Conservation (phyloP, 2,113 vertebrate species). For the Typhlomys cinereus region DNA sequence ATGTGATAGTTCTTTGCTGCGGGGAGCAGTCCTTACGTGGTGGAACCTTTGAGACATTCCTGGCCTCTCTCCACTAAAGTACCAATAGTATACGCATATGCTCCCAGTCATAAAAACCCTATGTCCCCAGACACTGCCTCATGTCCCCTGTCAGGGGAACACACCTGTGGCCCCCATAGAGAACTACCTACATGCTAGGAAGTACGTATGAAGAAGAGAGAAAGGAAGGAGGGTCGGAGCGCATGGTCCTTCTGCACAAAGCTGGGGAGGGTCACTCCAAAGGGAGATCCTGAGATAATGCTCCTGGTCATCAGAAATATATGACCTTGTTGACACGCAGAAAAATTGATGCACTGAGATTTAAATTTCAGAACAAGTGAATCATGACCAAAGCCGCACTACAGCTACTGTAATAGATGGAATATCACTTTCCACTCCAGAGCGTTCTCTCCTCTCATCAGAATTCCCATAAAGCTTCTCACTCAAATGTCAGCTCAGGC, state of each 20-base stretch:
- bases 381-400: slow-evolving; percentile 14
- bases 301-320: neutral
- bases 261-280: neutral
- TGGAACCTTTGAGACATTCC: neutral
- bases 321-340: neutral
- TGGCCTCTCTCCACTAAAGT: neutral
- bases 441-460: neutral
- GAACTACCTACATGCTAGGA: neutral
- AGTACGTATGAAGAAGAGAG: neutral
- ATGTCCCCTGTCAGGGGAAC: neutral
- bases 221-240: neutral
- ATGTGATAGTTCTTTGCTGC: neutral
- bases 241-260: neutral
- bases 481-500: neutral
- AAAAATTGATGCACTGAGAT: slow-evolving; percentile 25
- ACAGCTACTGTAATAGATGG: neutral
- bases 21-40: neutral
- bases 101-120: neutral
- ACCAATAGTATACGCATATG: neutral
- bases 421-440: neutral
- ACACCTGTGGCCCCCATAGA: neutral
- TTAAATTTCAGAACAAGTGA: slow-evolving; percentile 52
- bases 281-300: neutral
- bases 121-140: slow-evolving; percentile 30
- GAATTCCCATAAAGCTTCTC: slow-evolving; percentile 37